A percentile compares a stretch with the other conserved stretches of the same genome.
phyloP scores from a whole-genome alignment of 1,140 invertebrate species.

The Spodoptera litura region DNA sequence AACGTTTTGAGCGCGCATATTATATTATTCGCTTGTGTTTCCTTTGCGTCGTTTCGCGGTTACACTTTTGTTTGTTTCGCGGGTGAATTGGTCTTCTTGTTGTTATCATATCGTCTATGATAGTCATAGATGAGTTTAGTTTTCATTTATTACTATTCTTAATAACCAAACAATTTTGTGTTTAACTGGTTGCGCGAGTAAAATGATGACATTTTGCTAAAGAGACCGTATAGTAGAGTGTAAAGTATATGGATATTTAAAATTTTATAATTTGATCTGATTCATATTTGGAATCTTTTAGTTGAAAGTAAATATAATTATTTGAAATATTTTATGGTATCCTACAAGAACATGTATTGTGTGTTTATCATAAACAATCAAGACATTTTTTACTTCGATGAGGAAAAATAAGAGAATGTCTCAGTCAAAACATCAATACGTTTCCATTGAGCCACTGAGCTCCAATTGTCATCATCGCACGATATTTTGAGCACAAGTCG shows the following conservation, averaged over 20 bases:
- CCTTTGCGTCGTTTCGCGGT: background rate
- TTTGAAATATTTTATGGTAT: too few species aligned
- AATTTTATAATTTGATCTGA: background rate
- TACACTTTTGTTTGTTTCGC: background rate
- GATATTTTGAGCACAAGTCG: conserved; percentile 52
- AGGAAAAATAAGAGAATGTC: background rate
- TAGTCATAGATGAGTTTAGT: too few species aligned
- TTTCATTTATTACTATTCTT: too few species aligned
- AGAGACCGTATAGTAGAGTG: too few species aligned
- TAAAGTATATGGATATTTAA: background rate
- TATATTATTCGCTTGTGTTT: conserved; percentile 1
- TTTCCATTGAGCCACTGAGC: conserved; percentile 13
- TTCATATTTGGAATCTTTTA: too few species aligned
- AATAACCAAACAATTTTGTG: too few species aligned
- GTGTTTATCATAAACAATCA: too few species aligned
- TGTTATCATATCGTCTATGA: background rate
- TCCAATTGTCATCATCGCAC: conserved; percentile 22
- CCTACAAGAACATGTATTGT: too few species aligned
- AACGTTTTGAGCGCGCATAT: conserved; percentile 23
- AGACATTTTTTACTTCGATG: background rate
- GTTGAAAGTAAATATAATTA: too few species aligned
- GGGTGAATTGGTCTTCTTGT: background rate
- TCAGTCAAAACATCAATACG: conserved; percentile 34
- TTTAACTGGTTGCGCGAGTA: too few species aligned
- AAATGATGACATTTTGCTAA: too few species aligned